These are phyloP conservation scores for Brachionus plicatilis DNA, from an alignment of 1,140 invertebrate species.

Conservation along the genomic window DNA sequence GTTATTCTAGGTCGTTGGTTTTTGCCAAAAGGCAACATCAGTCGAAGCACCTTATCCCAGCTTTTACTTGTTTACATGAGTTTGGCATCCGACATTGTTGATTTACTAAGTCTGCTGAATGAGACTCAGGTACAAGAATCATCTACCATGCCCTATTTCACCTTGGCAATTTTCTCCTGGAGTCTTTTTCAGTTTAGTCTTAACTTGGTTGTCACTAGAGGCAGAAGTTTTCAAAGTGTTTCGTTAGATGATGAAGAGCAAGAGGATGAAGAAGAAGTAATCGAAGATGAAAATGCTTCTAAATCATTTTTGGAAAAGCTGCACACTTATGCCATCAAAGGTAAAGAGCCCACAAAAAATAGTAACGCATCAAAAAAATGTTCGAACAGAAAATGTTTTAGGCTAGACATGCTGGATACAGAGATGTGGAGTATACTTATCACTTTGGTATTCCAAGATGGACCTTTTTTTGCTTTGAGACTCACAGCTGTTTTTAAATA, in stretches of 20 bases:
- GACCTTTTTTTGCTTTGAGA: slow-evolving; percentile 74
- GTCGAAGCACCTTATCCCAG: slow-evolving; percentile 23
- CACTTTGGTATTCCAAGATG: slow-evolving; percentile 62
- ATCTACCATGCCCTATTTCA: slow-evolving; percentile 20
- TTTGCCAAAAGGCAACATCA: slow-evolving; percentile 41
- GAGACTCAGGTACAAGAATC: slow-evolving; percentile 25
- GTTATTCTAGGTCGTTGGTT: slow-evolving; percentile 40
- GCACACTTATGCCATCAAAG: not conserved
- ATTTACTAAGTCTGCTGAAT: slow-evolving; percentile 26
- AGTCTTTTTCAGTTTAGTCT: slow-evolving; percentile 37
- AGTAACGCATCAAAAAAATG: not conserved
- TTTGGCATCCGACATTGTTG: slow-evolving; percentile 39
- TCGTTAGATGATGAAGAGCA: not conserved
- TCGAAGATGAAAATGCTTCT: not conserved
- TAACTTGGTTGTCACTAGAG: slow-evolving; percentile 30
- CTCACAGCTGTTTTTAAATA: slow-evolving; percentile 74
- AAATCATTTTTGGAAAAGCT: not conserved
- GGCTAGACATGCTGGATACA: slow-evolving; percentile 49
- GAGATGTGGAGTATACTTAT: slow-evolving; percentile 69
- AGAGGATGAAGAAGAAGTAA: not conserved
- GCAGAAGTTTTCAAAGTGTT: slow-evolving; percentile 23
- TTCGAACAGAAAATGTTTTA: not conserved
- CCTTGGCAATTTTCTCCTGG: slow-evolving; percentile 33
- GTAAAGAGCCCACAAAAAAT: not conserved
- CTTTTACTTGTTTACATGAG: slow-evolving; percentile 40